Evolutionary conservation across 2,113 vertebrate genomes (phyloP).

Genomic region (Nyctibius bracteatus): DNA sequence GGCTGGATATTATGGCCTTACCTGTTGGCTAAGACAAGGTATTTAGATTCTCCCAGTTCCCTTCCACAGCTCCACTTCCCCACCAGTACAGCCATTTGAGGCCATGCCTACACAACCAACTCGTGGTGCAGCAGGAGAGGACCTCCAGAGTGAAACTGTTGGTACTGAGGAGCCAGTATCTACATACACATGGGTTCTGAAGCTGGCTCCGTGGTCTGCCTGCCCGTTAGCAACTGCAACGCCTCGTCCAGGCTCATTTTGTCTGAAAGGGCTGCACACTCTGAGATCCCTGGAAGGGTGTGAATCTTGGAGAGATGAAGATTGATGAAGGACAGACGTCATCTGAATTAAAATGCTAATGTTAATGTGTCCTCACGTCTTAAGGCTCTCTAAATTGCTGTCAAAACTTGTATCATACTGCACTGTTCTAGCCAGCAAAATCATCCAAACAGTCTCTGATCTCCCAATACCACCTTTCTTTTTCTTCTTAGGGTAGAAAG

Average conservation of each 20-base stretch:
- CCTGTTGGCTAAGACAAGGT: background rate
- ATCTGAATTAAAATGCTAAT: background rate
- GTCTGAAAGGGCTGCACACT: background rate
- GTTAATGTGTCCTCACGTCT: background rate
- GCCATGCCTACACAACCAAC: background rate
- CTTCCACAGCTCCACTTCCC: background rate
- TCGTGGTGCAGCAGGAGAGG: background rate
- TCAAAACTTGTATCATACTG: background rate
- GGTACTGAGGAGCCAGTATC: background rate
- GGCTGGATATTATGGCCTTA: background rate
- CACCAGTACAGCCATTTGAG: background rate
- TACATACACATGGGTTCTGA: rapidly evolving
- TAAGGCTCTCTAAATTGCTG: background rate
- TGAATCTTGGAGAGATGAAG: background rate
- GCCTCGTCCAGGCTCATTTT: background rate
- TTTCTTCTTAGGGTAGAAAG: background rate
- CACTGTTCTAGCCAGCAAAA: background rate
- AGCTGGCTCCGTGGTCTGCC: background rate
- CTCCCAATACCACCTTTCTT: background rate
- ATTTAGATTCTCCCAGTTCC: background rate
- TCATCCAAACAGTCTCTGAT: background rate
- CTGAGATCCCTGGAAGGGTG: background rate
- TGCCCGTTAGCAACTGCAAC: rapidly evolving
- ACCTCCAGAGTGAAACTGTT: background rate
- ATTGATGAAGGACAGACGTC: background rate